These are phyloP conservation scores for Argopecten irradians DNA, from an alignment of 1,140 invertebrate species.

Conservation along the genomic window DNA sequence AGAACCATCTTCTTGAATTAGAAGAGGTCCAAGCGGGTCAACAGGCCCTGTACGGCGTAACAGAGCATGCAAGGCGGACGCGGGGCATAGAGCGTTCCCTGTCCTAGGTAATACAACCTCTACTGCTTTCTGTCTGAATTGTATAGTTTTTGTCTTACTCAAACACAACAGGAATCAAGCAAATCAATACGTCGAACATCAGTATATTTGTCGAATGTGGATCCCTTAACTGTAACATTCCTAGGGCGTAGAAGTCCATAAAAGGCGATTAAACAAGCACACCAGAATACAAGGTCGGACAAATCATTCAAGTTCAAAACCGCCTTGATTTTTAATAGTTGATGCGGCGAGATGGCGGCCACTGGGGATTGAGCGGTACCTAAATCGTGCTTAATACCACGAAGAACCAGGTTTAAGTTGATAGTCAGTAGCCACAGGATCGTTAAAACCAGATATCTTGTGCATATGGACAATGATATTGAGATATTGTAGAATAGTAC, in stretches of 20 bases:
- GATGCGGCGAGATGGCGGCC: too few species aligned
- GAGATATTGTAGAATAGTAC: too few species aligned
- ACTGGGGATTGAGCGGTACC: too few species aligned
- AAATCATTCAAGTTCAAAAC: constrained; percentile 30
- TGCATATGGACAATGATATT: too few species aligned
- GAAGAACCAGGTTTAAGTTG: too few species aligned
- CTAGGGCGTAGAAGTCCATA: constrained; percentile 39
- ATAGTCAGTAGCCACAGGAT: too few species aligned
- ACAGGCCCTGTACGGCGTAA: constrained; percentile 11
- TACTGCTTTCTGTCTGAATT: constrained; percentile 31
- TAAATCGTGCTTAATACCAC: too few species aligned
- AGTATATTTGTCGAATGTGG: not conserved
- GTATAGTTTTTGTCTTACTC: constrained; percentile 38
- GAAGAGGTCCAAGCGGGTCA: constrained; percentile 15
- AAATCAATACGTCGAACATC: constrained; percentile 31
- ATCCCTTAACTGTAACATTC: constrained; percentile 27
- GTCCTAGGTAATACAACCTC: constrained; percentile 24
- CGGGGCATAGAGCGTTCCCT: constrained; percentile 18
- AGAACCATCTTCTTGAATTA: not conserved
- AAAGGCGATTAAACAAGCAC: constrained; percentile 36
- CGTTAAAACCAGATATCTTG: too few species aligned
- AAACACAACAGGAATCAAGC: constrained; percentile 25
- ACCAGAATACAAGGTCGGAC: constrained; percentile 27
- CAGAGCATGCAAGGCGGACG: constrained; percentile 21
- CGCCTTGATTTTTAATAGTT: not conserved